Percentiles rank a stretch among this genome's conserved stretches.
phyloP scores from a whole-genome alignment of 2,888 invertebrate genomes.

The Eupithecia exiguata region DNA sequence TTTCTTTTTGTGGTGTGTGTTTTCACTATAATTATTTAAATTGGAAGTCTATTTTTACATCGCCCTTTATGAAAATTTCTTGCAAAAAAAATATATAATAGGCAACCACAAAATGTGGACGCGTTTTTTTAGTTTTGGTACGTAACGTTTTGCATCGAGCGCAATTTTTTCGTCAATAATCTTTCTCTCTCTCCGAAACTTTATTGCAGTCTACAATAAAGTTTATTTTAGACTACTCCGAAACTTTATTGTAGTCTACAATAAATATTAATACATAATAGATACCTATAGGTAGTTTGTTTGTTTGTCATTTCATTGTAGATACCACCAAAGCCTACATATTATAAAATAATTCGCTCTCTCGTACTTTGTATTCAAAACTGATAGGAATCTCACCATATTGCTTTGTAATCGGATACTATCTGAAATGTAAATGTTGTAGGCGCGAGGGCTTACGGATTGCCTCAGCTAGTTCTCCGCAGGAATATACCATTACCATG shows the following conservation, averaged over 20 bases:
- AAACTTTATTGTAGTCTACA: too few species aligned
- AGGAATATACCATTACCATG: conserved; percentile 17
- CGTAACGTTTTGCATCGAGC: too few species aligned
- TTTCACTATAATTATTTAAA: not conserved
- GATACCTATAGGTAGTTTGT: too few species aligned
- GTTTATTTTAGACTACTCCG: too few species aligned
- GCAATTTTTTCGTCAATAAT: too few species aligned
- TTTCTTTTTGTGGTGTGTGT: not conserved
- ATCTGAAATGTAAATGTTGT: conserved; percentile 3
- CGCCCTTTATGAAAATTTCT: not conserved
- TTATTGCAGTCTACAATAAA: too few species aligned
- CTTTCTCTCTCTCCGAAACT: too few species aligned
- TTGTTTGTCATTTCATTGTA: too few species aligned
- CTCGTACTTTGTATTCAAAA: not conserved
- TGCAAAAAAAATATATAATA: too few species aligned
- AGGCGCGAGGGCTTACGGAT: conserved; percentile 10
- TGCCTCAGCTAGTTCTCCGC: conserved; percentile 4
- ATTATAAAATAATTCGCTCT: not conserved
- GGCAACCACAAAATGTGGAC: not conserved
- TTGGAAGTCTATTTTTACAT: not conserved
- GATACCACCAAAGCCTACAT: not conserved
- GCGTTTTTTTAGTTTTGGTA: too few species aligned
- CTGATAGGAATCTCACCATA: conserved; percentile 4
- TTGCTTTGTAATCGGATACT: conserved; percentile 11
- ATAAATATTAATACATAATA: too few species aligned